Percentiles rank a stretch among this genome's conserved stretches.
phyloP scores from a whole-genome alignment of 1,140 invertebrate species.

The Calliphora vicina region DNA sequence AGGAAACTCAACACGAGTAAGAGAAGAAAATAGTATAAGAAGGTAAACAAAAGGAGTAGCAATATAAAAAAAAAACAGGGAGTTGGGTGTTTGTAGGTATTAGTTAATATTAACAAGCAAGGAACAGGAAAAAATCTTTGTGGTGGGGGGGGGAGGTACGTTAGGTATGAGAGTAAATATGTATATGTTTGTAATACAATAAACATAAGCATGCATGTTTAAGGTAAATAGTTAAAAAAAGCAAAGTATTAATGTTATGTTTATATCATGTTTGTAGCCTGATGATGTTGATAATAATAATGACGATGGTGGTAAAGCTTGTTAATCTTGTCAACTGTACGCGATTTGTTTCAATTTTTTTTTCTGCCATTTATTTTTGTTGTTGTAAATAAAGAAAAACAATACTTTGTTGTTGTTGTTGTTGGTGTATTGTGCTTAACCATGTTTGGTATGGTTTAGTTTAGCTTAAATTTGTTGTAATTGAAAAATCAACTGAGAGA shows the following conservation, averaged over 20 bases:
- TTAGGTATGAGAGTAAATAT: background rate
- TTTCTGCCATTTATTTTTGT: background rate
- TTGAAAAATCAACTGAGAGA: background rate
- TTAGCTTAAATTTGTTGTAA: constrained; percentile 14
- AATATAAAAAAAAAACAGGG: too few species aligned
- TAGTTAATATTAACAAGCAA: too few species aligned
- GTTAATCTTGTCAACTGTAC: constrained; percentile 35
- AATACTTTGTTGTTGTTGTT: background rate
- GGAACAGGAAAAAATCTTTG: too few species aligned
- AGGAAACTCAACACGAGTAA: background rate
- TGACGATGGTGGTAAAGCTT: constrained; percentile 23
- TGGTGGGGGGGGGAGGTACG: background rate
- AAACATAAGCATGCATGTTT: background rate
- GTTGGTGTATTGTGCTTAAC: background rate
- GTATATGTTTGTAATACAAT: background rate
- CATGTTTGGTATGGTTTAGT: constrained; percentile 27
- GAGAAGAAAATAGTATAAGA: background rate
- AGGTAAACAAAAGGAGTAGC: too few species aligned
- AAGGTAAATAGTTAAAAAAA: background rate
- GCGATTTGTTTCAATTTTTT: constrained; percentile 22
- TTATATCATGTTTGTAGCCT: too few species aligned
- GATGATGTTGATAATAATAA: too few species aligned
- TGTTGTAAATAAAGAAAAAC: background rate
- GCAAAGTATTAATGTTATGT: too few species aligned
- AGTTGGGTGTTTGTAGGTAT: too few species aligned